phyloP scores from a whole-genome alignment of 2,113 vertebrate genomes.

The Beaufortia kweichowensis region DNA sequence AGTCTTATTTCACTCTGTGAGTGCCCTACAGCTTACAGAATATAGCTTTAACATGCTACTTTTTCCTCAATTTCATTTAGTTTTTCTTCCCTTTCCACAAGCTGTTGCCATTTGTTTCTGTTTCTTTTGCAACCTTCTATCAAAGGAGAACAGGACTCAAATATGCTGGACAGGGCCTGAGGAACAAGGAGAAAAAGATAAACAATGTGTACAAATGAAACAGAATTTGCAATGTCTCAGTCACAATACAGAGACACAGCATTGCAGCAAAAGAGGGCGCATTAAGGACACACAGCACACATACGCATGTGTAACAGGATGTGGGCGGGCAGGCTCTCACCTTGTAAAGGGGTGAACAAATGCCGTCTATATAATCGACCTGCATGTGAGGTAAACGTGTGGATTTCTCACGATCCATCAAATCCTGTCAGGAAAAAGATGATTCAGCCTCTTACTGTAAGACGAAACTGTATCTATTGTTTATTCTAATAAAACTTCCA shows the following conservation, averaged over 20 bases:
- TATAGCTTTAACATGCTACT: not conserved
- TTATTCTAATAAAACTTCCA: too few relatives aligned
- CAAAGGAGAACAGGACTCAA: conserved; percentile 79
- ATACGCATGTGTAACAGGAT: conserved; percentile 5
- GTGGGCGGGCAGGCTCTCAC: conserved; percentile 62
- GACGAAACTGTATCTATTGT: not conserved
- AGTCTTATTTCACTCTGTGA: not conserved
- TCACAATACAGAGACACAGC: not conserved
- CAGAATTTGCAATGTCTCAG: not conserved
- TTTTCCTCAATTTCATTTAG: not conserved
- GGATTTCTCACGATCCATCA: conserved; percentile 91
- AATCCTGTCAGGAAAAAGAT: conserved; percentile 71
- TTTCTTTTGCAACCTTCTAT: conserved; percentile 85
- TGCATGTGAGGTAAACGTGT: conserved; percentile 89
- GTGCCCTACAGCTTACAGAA: not conserved
- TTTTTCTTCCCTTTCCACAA: conserved; percentile 68
- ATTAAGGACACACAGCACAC: conserved; percentile 5
- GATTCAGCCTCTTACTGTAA: not conserved
- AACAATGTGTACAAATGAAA: not conserved
- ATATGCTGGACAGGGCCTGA: conserved; percentile 78
- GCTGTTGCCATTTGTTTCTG: conserved; percentile 82
- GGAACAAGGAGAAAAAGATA: not conserved
- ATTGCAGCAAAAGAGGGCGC: not conserved
- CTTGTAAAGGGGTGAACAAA: conserved; percentile 89
- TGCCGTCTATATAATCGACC: conserved; percentile 88